Conservation (phyloP, 2,113 vertebrate species). For the Hoplias malabaricus region DNA sequence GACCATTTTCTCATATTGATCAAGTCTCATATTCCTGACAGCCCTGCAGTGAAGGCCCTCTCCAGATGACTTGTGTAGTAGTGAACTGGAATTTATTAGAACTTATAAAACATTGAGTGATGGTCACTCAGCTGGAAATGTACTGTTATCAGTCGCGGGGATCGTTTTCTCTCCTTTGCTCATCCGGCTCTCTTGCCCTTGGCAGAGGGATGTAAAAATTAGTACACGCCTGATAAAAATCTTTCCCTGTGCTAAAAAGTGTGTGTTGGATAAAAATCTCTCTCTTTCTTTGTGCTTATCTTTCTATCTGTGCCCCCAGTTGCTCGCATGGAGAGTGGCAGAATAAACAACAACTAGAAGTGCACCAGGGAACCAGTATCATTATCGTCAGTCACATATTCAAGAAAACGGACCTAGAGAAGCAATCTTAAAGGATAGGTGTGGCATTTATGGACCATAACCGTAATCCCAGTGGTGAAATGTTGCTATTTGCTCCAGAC, state of each 20-base stretch:
- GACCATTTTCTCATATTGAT: no score
- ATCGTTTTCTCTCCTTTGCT: not conserved
- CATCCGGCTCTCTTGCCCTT: not conserved
- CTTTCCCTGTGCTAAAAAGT: not conserved
- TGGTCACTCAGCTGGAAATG: not conserved
- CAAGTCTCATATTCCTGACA: not conserved
- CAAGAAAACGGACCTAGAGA: not conserved
- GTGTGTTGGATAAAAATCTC: not conserved
- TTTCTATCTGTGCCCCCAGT: slow-evolving; percentile 3
- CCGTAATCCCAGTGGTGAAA: not conserved
- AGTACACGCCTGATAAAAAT: not conserved
- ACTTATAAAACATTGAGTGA: not conserved
- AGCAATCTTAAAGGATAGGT: slow-evolving; percentile 12
- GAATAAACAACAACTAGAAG: not conserved
- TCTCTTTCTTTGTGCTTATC: slow-evolving; percentile 2
- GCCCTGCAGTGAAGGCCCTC: not conserved
- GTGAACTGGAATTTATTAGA: not conserved
- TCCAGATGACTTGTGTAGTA: not conserved
- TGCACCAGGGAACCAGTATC: not conserved
- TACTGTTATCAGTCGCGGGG: not conserved
- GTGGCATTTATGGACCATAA: slow-evolving; percentile 1
- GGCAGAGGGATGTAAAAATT: slow-evolving; percentile 12
- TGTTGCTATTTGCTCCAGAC: not conserved
- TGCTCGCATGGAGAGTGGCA: not conserved
- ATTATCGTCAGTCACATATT: not conserved